Percentiles rank a stretch among this genome's conserved stretches.
Evolutionary conservation across 2,113 vertebrate genomes (phyloP).

Genomic region (Eudyptes chrysolophus): DNA sequence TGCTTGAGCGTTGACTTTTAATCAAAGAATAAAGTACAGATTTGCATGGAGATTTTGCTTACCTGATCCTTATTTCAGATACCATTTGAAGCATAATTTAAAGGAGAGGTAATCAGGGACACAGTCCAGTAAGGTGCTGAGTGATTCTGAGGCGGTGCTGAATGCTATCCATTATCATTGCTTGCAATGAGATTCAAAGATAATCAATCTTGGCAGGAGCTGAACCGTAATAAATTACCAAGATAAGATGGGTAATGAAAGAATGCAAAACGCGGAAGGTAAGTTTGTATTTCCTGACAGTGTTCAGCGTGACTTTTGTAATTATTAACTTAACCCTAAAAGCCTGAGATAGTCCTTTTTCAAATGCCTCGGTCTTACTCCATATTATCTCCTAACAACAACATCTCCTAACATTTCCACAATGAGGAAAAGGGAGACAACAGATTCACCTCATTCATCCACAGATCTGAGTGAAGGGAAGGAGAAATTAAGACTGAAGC

Average conservation of each 20-base stretch:
- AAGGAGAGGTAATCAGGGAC: background rate
- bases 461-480: background rate
- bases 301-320: background rate
- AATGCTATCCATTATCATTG: background rate
- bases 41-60: background rate
- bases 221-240: background rate
- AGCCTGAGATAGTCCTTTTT: background rate
- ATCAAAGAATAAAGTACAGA: conserved; percentile 27
- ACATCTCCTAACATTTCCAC: background rate
- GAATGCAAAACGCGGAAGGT: background rate
- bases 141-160: background rate
- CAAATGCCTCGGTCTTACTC: background rate
- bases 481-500: conserved; percentile 56
- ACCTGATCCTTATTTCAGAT: background rate
- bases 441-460: background rate
- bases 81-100: background rate
- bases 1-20: background rate
- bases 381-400: background rate
- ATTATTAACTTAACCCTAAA: conserved; percentile 68
- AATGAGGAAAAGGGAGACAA: conserved; percentile 28
- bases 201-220: background rate
- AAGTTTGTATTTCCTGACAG: background rate
- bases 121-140: background rate
- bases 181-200: background rate
- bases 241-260: background rate